phyloP scores from a whole-genome alignment of 1,140 invertebrate species.

The Drosophila subpulchrella region DNA sequence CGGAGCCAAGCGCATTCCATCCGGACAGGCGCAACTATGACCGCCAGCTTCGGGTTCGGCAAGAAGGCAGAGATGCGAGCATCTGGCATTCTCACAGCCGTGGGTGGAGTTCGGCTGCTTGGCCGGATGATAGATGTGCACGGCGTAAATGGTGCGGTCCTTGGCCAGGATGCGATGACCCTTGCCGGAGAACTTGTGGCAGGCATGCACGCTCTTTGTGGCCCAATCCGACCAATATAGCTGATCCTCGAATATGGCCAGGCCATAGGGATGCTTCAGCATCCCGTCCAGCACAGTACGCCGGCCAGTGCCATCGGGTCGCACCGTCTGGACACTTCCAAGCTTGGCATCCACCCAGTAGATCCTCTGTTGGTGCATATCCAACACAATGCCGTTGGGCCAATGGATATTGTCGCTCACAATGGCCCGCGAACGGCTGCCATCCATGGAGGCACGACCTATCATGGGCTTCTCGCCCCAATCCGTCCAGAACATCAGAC shows the following conservation, averaged over 20 bases:
- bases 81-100: slow-evolving; percentile 89
- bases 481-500: slow-evolving; percentile 94
- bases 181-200: slow-evolving; percentile 89
- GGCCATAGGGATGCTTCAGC: slow-evolving; percentile 91
- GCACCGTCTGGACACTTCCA: slow-evolving; percentile 90
- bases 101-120: slow-evolving; percentile 86
- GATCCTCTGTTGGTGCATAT: slow-evolving; percentile 91
- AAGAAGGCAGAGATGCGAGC: slow-evolving; percentile 93
- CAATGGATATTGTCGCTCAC: slow-evolving; percentile 89
- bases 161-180: slow-evolving; percentile 85
- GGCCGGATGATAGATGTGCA: slow-evolving; percentile 89
- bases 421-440: slow-evolving; percentile 87
- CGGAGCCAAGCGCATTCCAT: slow-evolving; percentile 87
- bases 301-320: slow-evolving; percentile 90
- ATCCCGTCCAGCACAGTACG: slow-evolving; percentile 86
- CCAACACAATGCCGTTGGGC: slow-evolving; percentile 96
- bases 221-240: slow-evolving; percentile 95
- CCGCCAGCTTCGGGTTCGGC: slow-evolving; percentile 85
- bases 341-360: slow-evolving; percentile 93
- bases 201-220: slow-evolving; percentile 87
- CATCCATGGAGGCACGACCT: slow-evolving; percentile 94
- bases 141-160: slow-evolving; percentile 86
- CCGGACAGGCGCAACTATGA: slow-evolving; percentile 92
- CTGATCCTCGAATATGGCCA: slow-evolving; percentile 94
- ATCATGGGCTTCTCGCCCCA: slow-evolving; percentile 91